Percentiles rank a stretch among this genome's conserved stretches.
phyloP scores from a whole-genome alignment of 2,888 invertebrate species.

The Andrena fulva region DNA sequence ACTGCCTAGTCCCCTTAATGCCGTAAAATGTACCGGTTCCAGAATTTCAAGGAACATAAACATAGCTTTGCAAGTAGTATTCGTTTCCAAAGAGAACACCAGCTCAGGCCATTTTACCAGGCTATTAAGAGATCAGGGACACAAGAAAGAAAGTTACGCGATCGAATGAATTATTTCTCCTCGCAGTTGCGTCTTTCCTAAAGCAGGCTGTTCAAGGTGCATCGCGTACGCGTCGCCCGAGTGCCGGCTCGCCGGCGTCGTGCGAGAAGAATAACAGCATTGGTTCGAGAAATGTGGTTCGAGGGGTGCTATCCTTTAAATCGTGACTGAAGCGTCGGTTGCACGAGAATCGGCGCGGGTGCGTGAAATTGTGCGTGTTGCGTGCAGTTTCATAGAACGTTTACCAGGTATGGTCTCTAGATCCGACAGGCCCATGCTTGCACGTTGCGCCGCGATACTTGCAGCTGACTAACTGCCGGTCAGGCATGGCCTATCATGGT shows the following conservation, averaged over 20 bases:
- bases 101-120: not conserved
- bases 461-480: slow-evolving; percentile 78
- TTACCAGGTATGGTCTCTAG: slow-evolving; percentile 82
- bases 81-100: not conserved
- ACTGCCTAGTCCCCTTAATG: too few relatives aligned
- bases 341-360: slow-evolving; percentile 7
- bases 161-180: not conserved
- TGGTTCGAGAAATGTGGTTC: not conserved
- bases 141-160: not conserved
- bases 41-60: too few relatives aligned
- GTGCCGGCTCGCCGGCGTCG: slow-evolving; percentile 19
- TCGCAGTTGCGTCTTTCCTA: not conserved
- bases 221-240: not conserved
- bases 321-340: not conserved
- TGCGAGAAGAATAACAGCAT: not conserved
- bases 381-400: slow-evolving; percentile 39
- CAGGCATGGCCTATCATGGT: slow-evolving; percentile 73
- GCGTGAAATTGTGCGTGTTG: slow-evolving; percentile 30
- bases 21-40: too few relatives aligned
- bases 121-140: not conserved
- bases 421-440: slow-evolving; percentile 80
- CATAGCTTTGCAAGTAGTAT: not conserved
- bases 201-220: not conserved
- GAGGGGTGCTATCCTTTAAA: not conserved
- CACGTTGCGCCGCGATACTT: slow-evolving; percentile 76